Percentiles rank a stretch among this genome's conserved stretches.
These are phyloP conservation scores for Melanostigma gelatinosum DNA, from an alignment of 2,113 vertebrate species.

Conservation along the genomic window DNA sequence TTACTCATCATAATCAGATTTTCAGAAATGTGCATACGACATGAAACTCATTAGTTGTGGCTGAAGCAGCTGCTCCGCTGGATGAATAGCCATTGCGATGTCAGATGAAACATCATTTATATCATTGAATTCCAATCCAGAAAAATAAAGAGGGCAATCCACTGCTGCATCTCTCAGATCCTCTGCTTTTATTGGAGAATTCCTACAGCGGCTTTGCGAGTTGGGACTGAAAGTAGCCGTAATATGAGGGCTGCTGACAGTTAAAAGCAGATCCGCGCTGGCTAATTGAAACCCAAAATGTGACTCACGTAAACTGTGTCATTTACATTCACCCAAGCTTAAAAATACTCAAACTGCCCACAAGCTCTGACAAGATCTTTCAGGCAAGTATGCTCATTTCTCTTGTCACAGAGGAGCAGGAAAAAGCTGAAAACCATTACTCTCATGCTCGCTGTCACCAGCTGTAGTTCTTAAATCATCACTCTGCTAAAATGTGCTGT, in stretches of 20 bases:
- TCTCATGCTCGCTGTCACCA: conserved; percentile 63
- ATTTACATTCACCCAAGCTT: conserved; percentile 59
- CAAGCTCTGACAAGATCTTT: conserved; percentile 65
- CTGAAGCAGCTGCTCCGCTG: conserved; percentile 61
- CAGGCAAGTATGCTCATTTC: conserved; percentile 58
- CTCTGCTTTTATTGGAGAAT: conserved; percentile 32
- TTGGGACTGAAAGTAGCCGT: conserved; percentile 32
- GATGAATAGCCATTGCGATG: conserved; percentile 56
- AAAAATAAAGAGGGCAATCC: conserved; percentile 40
- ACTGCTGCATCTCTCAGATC: conserved; percentile 35
- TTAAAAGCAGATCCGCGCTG: conserved; percentile 50
- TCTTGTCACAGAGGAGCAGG: conserved; percentile 60
- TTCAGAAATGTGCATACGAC: conserved; percentile 62
- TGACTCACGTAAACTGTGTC: conserved; percentile 62
- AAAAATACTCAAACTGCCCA: conserved; percentile 62
- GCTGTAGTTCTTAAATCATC: conserved; percentile 75
- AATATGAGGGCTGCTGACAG: conserved; percentile 50
- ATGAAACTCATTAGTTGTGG: conserved; percentile 70
- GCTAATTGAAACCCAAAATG: conserved; percentile 61
- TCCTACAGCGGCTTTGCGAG: conserved; percentile 40
- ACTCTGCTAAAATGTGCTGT: conserved; percentile 74
- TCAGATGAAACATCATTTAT: conserved; percentile 66
- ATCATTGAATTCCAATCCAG: conserved; percentile 51
- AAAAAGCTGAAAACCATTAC: conserved; percentile 64
- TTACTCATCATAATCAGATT: conserved; percentile 65